These are phyloP conservation scores for Lagenorhynchus albirostris DNA, from an alignment of 2,113 vertebrate species.

Conservation along the genomic window DNA sequence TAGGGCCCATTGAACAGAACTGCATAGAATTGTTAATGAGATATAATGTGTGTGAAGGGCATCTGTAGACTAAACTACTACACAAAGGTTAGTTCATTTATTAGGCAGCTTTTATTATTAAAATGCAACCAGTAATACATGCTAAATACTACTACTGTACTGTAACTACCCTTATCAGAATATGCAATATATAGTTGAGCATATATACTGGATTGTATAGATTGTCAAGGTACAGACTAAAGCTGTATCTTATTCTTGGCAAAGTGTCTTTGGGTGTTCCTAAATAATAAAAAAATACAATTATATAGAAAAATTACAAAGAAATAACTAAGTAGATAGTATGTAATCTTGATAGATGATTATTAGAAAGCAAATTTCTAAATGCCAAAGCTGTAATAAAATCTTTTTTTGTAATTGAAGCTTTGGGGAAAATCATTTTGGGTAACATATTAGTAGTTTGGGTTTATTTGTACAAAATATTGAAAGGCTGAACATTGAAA, in stretches of 20 bases:
- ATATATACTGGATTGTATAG: background rate
- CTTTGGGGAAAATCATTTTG: background rate
- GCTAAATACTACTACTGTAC: background rate
- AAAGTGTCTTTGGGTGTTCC: background rate
- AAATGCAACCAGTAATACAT: background rate
- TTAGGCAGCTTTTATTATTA: background rate
- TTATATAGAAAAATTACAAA: slow-evolving; percentile 17
- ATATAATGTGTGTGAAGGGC: background rate
- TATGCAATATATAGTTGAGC: background rate
- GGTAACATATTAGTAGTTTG: background rate
- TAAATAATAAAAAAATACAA: background rate
- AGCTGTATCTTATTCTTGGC: background rate
- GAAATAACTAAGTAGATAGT: background rate
- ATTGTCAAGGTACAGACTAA: background rate
- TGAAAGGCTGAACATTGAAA: background rate
- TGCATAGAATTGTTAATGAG: slow-evolving; percentile 1
- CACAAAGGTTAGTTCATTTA: background rate
- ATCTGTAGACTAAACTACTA: background rate
- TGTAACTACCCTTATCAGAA: background rate
- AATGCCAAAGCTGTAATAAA: background rate
- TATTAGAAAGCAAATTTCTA: slow-evolving; percentile 17
- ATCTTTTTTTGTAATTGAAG: background rate
- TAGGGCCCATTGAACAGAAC: background rate
- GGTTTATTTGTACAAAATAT: background rate
- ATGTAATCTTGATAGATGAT: background rate